Conservation (phyloP, 1,140 invertebrate genomes). For the Drosophila navojoa region DNA sequence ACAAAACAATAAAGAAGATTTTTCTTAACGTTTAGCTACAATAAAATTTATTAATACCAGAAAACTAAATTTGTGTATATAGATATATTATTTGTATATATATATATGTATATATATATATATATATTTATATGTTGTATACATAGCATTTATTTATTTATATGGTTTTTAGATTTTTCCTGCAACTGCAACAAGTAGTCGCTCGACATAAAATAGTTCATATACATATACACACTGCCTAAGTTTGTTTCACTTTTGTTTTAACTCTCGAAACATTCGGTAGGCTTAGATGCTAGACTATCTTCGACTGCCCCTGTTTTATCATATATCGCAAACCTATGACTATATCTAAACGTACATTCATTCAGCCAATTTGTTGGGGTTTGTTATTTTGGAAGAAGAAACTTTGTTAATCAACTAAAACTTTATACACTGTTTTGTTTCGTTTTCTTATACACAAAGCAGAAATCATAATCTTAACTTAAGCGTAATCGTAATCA, state of each 20-base stretch:
- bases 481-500: constrained; percentile 37
- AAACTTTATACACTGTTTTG: constrained; percentile 64
- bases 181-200: constrained; percentile 26
- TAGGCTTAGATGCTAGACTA: constrained; percentile 29
- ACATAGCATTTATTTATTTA: constrained; percentile 20
- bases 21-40: constrained; percentile 63
- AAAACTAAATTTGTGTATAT: constrained; percentile 80
- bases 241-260: not conserved
- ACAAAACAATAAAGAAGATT: not conserved
- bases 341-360: constrained; percentile 53
- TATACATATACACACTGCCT: constrained; percentile 39
- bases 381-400: constrained; percentile 59
- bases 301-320: constrained; percentile 55
- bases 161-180: constrained; percentile 8
- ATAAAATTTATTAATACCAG: constrained; percentile 81
- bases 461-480: constrained; percentile 36
- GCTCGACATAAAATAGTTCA: constrained; percentile 66
- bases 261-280: constrained; percentile 47
- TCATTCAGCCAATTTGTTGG: constrained; percentile 58
- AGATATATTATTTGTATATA: constrained; percentile 71
- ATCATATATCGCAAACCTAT: constrained; percentile 54
- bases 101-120: constrained; percentile 67
- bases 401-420: constrained; percentile 39
- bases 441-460: constrained; percentile 39
- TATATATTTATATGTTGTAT: constrained; percentile 79